Percentiles rank a stretch among this genome's conserved stretches.
Evolutionary conservation across 2,888 invertebrate species (phyloP).

Genomic region (Micropterix aruncella): DNA sequence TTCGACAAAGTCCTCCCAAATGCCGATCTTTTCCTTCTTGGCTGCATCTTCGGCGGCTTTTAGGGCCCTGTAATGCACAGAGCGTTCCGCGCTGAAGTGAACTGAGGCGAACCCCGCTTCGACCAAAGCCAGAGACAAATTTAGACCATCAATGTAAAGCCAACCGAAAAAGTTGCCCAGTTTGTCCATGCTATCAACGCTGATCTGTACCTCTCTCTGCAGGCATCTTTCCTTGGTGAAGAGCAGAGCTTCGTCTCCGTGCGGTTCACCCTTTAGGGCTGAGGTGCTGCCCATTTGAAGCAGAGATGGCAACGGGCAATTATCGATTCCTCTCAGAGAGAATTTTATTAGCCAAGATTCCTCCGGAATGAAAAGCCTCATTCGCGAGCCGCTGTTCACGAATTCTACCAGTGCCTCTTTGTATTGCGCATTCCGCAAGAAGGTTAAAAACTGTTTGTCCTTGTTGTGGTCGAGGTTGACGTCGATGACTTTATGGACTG

Average conservation of each 20-base stretch:
- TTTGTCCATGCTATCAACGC: slow-evolving; percentile 91
- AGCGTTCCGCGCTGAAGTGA: slow-evolving; percentile 87
- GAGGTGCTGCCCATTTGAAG: slow-evolving; percentile 50
- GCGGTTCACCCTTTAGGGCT: slow-evolving; percentile 72
- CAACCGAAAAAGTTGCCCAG: slow-evolving; percentile 97
- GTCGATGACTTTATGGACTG: slow-evolving; percentile 67
- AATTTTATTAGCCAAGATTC: slow-evolving; percentile 90
- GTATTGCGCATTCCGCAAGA: slow-evolving; percentile 79
- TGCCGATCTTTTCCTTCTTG: slow-evolving; percentile 59
- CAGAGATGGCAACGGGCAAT: slow-evolving; percentile 72
- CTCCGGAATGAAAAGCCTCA: slow-evolving; percentile 87
- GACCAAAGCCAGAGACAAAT: slow-evolving; percentile 80
- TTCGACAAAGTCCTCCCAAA: slow-evolving; percentile 60
- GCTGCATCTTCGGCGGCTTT: slow-evolving; percentile 83
- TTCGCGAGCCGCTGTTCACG: slow-evolving; percentile 89
- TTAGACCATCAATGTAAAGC: slow-evolving; percentile 80
- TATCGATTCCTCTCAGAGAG: slow-evolving; percentile 61
- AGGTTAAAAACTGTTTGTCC: slow-evolving; percentile 85
- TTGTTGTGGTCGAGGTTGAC: slow-evolving; percentile 68
- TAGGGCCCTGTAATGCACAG: slow-evolving; percentile 64
- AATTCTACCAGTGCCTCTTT: slow-evolving; percentile 93
- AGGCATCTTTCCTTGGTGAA: slow-evolving; percentile 82
- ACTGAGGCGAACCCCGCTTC: slow-evolving; percentile 86
- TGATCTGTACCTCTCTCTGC: slow-evolving; percentile 87
- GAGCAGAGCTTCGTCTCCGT: slow-evolving; percentile 81